phyloP scores from a whole-genome alignment of 2,113 vertebrate genomes.

The zebrafish (Danio rerio) region GRCz12tu NC_133182.1:3347001-3347500 shows the following conservation, averaged over 20 bases:
- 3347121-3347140: background rate
- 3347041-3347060: too few species aligned
- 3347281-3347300: background rate
- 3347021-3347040: too few species aligned
- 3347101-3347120: too few species aligned
- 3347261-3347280: background rate
- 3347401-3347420: slow-evolving; percentile 31
- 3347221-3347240: background rate
- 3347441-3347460: slow-evolving; percentile 17
- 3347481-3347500: slow-evolving; percentile 10
- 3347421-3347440: background rate
- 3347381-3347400: slow-evolving; percentile 8
- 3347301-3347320: background rate
- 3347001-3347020: too few species aligned
- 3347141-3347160: background rate
- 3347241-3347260: background rate
- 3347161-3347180: rapidly evolving
- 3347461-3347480: slow-evolving; percentile 11
- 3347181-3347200: too few species aligned
- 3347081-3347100: too few species aligned
- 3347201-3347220: background rate
- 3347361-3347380: background rate
- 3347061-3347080: too few species aligned
- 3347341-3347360: background rate
- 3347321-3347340: background rate